Conservation (phyloP, 2,113 vertebrate species). For the Fulmarus glacialis region DNA sequence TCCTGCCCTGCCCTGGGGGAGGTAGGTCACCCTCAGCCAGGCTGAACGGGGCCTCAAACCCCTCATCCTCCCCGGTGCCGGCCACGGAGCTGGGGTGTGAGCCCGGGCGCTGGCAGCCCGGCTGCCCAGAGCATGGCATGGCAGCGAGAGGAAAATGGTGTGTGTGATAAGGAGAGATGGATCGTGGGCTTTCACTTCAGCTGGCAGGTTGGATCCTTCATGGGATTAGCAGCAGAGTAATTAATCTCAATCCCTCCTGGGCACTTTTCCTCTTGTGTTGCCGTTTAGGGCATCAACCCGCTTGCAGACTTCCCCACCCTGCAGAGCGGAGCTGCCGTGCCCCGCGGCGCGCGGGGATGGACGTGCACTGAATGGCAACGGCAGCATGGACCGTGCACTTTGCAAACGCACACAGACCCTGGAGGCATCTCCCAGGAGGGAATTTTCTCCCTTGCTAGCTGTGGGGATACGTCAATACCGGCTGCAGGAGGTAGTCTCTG, state of each 20-base stretch:
- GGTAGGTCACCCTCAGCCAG: not conserved
- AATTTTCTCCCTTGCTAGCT: not conserved
- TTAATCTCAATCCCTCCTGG: not conserved
- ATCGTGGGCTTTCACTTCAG: not conserved
- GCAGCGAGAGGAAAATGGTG: fast-evolving
- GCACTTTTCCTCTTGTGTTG: not conserved
- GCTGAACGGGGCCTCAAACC: not conserved
- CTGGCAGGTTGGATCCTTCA: not conserved
- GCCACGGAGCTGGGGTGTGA: fast-evolving
- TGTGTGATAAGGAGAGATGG: not conserved
- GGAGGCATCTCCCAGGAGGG: fast-evolving
- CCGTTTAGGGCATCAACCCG: fast-evolving
- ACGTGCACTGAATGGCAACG: fast-evolving
- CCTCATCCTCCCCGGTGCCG: not conserved
- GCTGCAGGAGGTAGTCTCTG: not conserved
- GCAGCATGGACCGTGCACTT: not conserved
- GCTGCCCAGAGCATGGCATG: not conserved
- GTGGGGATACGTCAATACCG: not conserved
- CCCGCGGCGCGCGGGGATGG: fast-evolving
- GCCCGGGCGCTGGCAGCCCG: fast-evolving
- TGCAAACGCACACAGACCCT: not conserved
- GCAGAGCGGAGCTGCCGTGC: fast-evolving
- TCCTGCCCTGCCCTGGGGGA: not conserved
- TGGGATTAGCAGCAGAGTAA: not conserved
- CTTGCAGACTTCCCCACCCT: not conserved